Percentiles rank a stretch among this genome's conserved stretches.
Conservation (phyloP, 2,888 invertebrate genomes). For the Geotrupes spiniger region DNA sequence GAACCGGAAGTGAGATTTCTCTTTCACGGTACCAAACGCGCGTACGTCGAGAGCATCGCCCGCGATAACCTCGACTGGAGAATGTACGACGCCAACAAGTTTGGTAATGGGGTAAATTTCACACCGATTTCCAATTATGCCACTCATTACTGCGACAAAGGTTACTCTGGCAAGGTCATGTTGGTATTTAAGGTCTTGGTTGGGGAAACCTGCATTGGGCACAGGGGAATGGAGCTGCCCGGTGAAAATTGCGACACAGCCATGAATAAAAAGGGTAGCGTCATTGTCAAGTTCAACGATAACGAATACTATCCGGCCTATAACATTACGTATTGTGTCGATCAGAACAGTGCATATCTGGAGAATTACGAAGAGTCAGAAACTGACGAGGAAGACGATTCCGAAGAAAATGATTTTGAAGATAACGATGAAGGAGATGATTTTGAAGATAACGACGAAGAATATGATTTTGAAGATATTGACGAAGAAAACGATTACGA, state of each 20-base stretch:
- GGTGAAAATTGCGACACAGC: constrained; percentile 27
- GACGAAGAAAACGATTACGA: neutral
- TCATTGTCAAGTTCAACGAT: constrained; percentile 31
- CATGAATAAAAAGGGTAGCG: constrained; percentile 25
- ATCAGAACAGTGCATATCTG: no score
- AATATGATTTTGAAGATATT: no score
- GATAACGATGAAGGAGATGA: no score
- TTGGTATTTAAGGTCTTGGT: constrained; percentile 12
- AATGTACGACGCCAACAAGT: neutral
- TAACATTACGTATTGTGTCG: constrained; percentile 16
- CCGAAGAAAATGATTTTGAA: no score
- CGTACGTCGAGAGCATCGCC: constrained; percentile 1
- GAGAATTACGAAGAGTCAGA: no score
- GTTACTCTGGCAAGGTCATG: constrained; percentile 11
- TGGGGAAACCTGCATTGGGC: constrained; percentile 20
- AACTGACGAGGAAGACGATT: neutral
- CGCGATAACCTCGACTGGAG: constrained; percentile 15
- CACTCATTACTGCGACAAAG: constrained; percentile 8
- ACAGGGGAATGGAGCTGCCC: constrained; percentile 26
- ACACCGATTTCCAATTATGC: constrained; percentile 12
- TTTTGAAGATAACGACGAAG: no score
- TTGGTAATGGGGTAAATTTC: constrained; percentile 15
- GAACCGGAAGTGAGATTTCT: neutral
- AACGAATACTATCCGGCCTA: constrained; percentile 33
- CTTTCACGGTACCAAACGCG: constrained; percentile 15